Conservation (phyloP, 2,888 invertebrate species). For the Druceiella hillmani region DNA sequence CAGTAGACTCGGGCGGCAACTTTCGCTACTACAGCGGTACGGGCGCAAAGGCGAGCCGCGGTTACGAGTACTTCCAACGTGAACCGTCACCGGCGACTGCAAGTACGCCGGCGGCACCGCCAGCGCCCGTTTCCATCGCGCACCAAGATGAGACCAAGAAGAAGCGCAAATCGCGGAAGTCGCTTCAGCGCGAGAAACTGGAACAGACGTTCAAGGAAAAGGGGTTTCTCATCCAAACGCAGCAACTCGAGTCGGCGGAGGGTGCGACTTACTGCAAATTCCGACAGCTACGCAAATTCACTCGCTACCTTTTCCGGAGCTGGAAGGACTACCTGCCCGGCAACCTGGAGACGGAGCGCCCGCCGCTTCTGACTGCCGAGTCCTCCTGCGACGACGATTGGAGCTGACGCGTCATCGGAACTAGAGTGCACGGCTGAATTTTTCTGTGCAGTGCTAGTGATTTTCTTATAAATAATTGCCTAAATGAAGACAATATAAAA, state of each 20-base stretch:
- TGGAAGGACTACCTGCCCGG: constrained; percentile 92
- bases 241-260: constrained; percentile 87
- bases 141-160: constrained; percentile 46
- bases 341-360: constrained; percentile 47
- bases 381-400: constrained; percentile 17
- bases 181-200: constrained; percentile 79
- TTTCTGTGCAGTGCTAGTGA: no score
- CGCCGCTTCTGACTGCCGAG: constrained; percentile 17
- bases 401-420: constrained; percentile 18
- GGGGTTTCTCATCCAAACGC: constrained; percentile 88
- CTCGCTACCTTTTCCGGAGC: constrained; percentile 83
- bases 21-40: constrained; percentile 84
- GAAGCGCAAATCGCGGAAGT: constrained; percentile 74
- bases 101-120: constrained; percentile 41
- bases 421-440: no score
- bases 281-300: constrained; percentile 83
- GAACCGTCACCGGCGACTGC: constrained; percentile 60
- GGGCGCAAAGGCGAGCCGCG: constrained; percentile 71
- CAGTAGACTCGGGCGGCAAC: constrained; percentile 85
- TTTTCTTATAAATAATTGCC: no score
- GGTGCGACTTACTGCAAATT: constrained; percentile 94
- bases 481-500: no score
- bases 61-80: constrained; percentile 72
- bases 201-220: constrained; percentile 92
- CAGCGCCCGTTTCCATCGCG: constrained; percentile 27